phyloP scores from a whole-genome alignment of 2,797 vertebrate species.

The Phoeniculus purpureus region DNA sequence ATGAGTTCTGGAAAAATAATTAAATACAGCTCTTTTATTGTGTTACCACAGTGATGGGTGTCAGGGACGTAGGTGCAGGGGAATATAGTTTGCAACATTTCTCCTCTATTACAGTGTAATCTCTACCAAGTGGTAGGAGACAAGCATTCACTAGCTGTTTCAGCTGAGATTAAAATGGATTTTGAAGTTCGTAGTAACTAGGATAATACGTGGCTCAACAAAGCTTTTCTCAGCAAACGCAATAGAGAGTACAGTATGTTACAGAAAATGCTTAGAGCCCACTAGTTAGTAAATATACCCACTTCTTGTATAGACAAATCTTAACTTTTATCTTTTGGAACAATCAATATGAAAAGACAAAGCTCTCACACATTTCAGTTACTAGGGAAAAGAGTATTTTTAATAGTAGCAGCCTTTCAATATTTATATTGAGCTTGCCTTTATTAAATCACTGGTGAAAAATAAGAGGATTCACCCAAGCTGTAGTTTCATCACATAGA shows the following conservation, averaged over 20 bases:
- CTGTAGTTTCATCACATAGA: slow-evolving; percentile 79
- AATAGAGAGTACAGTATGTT: not conserved
- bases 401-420: slow-evolving; percentile 69
- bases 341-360: slow-evolving; percentile 72
- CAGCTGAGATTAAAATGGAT: not conserved
- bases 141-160: slow-evolving; percentile 16
- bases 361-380: slow-evolving; percentile 68
- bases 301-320: slow-evolving; percentile 67
- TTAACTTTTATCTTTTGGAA: slow-evolving; percentile 34
- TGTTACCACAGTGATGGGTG: not conserved
- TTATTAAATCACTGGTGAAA: slow-evolving; percentile 82
- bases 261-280: slow-evolving; percentile 51
- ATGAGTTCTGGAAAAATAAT: slow-evolving; percentile 44
- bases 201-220: slow-evolving; percentile 4
- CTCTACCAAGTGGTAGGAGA: not conserved
- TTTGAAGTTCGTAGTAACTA: not conserved
- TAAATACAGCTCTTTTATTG: slow-evolving; percentile 10
- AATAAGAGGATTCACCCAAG: slow-evolving; percentile 78
- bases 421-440: slow-evolving; percentile 80
- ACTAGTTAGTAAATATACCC: slow-evolving; percentile 66
- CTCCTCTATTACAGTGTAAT: not conserved
- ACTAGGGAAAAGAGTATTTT: slow-evolving; percentile 54
- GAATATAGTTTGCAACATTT: not conserved
- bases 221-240: slow-evolving; percentile 17
- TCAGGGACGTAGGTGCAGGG: not conserved